Percentiles rank a stretch among this genome's conserved stretches.
Conservation (phyloP, 2,888 invertebrate species). For the Saturnia japonica region DNA sequence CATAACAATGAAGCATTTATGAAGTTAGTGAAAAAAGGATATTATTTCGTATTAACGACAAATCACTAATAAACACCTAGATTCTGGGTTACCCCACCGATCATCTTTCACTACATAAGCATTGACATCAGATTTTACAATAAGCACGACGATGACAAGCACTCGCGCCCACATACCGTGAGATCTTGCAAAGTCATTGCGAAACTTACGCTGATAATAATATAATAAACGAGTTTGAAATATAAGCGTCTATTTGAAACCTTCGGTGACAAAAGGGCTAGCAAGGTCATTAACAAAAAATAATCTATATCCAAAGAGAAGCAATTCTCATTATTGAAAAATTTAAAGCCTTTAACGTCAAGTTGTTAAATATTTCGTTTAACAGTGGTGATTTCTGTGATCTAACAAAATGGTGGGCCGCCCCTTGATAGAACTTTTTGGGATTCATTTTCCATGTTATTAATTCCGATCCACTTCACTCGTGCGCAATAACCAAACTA, state of each 20-base stretch:
- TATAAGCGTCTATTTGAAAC: neutral
- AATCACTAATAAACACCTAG: neutral
- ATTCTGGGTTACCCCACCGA: neutral
- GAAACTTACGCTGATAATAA: neutral
- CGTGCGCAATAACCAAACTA: no score
- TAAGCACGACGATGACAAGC: neutral
- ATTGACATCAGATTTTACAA: slow-evolving; percentile 1
- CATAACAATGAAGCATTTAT: neutral
- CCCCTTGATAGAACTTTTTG: no score
- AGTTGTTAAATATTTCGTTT: no score
- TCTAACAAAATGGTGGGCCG: no score
- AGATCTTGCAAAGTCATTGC: neutral
- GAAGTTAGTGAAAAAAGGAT: neutral
- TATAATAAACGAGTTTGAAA: neutral
- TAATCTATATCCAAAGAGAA: no score
- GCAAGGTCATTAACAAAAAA: neutral
- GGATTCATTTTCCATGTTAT: no score
- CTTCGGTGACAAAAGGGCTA: neutral
- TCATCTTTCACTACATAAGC: slow-evolving; percentile 7
- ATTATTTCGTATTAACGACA: neutral
- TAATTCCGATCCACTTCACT: no score
- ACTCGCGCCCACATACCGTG: neutral
- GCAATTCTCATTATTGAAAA: no score
- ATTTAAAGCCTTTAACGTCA: no score
- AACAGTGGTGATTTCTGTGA: no score